Percentiles rank a stretch among this genome's conserved stretches.
Evolutionary conservation across 2,113 vertebrate genomes (phyloP).

Genomic region (Cathartes aura): DNA sequence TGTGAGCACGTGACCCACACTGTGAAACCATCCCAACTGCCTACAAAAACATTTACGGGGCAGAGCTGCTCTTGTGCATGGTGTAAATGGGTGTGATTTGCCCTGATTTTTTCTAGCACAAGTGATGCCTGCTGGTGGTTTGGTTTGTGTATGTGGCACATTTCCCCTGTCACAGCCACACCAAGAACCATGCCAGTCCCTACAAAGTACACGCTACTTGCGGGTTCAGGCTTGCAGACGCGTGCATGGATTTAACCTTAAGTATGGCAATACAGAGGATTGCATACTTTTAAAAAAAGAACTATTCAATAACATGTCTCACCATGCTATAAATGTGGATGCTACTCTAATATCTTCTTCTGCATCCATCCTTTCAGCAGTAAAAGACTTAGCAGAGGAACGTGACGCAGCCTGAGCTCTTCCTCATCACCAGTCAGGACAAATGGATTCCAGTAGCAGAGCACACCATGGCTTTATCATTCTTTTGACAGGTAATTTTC

Average conservation of each 20-base stretch:
- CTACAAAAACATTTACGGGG: background rate
- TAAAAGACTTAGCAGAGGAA: background rate
- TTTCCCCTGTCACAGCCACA: background rate
- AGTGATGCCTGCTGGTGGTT: background rate
- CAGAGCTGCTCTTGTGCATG: background rate
- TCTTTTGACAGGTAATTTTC: constrained; percentile 71
- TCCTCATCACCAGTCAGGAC: constrained; percentile 41
- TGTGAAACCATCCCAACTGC: background rate
- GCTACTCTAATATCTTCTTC: background rate
- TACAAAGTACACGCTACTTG: background rate
- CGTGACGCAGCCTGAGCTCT: background rate
- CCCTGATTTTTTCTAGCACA: background rate
- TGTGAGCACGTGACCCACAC: too few relatives aligned
- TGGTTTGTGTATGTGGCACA: background rate
- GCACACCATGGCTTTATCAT: constrained; percentile 38
- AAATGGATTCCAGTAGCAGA: constrained; percentile 56
- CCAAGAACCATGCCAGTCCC: background rate
- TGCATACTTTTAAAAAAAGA: background rate
- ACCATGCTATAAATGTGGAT: background rate
- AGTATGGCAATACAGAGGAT: background rate
- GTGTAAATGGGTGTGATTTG: background rate
- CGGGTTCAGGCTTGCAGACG: background rate
- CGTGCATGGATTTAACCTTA: background rate
- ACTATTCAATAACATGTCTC: background rate
- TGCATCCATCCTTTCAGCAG: background rate